Percentiles rank a stretch among this genome's conserved stretches.
phyloP scores from a whole-genome alignment of 2,888 invertebrate genomes.

The Acanthosoma haemorrhoidale region DNA sequence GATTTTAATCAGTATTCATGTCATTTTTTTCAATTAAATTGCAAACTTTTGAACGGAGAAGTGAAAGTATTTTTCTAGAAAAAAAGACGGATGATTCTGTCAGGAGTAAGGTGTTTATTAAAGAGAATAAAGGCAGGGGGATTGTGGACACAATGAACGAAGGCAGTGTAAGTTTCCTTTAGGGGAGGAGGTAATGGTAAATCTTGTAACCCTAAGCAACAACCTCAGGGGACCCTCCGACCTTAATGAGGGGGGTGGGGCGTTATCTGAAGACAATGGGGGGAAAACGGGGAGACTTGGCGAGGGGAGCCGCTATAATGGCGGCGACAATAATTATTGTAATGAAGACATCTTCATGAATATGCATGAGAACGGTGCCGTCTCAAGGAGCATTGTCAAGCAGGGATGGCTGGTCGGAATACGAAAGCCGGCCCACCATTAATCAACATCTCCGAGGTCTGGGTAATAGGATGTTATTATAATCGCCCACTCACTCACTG shows the following conservation, averaged over 20 bases:
- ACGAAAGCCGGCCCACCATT: not conserved
- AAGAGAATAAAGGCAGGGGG: too few relatives aligned
- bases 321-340: constrained; percentile 28
- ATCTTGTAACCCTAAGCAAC: not conserved
- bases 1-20: too few relatives aligned
- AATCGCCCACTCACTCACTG: not conserved
- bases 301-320: not conserved
- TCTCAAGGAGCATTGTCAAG: not conserved
- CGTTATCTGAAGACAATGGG: constrained; percentile 16
- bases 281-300: not conserved
- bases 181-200: not conserved
- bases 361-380: constrained; percentile 17
- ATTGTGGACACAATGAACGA: too few relatives aligned
- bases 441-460: too few relatives aligned
- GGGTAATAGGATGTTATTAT: constrained; percentile 4
- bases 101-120: too few relatives aligned
- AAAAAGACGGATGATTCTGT: too few relatives aligned
- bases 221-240: not conserved
- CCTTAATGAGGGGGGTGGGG: constrained; percentile 3
- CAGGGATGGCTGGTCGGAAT: not conserved
- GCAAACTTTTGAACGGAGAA: too few relatives aligned
- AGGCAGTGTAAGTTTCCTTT: too few relatives aligned
- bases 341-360: constrained; percentile 21
- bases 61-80: too few relatives aligned
- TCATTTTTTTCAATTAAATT: too few relatives aligned